Evolutionary conservation across 2,888 invertebrate genomes (phyloP).

Genomic region (Pelosia muscerda): DNA sequence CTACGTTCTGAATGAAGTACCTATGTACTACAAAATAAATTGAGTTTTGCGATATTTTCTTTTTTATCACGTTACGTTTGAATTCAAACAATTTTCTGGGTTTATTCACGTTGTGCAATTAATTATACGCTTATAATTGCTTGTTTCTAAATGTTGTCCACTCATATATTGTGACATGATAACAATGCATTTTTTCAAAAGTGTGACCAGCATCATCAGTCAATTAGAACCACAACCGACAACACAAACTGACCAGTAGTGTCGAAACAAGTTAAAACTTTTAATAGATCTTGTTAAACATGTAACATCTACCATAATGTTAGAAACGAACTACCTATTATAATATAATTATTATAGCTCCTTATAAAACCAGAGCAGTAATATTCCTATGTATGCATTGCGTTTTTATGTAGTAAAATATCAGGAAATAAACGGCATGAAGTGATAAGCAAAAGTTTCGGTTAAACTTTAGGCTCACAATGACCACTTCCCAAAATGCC

Average conservation of each 20-base stretch:
- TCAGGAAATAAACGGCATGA: too few relatives aligned
- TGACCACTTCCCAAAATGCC: too few relatives aligned
- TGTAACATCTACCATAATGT: neutral
- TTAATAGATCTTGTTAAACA: conserved; percentile 1
- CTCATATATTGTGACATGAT: conserved; percentile 12
- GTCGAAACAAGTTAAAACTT: neutral
- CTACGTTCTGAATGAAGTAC: neutral
- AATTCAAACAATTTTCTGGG: conserved; percentile 49
- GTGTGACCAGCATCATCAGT: conserved; percentile 12
- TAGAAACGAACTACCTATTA: too few relatives aligned
- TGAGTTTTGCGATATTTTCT: conserved; percentile 35
- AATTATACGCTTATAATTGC: conserved; percentile 36
- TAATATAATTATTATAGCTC: too few relatives aligned
- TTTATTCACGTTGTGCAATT: conserved; percentile 42
- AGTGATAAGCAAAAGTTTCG: neutral
- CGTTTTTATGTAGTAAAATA: too few relatives aligned
- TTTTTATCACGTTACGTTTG: conserved; percentile 49
- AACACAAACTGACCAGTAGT: neutral
- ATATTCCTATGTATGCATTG: neutral
- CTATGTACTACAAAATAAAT: conserved; percentile 25
- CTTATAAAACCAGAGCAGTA: neutral
- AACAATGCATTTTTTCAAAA: conserved; percentile 16
- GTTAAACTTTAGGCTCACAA: too few relatives aligned
- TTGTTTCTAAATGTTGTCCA: conserved; percentile 23
- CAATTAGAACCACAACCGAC: neutral